These are phyloP conservation scores for Yponomeuta malinellus DNA, from an alignment of 2,888 invertebrate genomes.

Conservation along the genomic window DNA sequence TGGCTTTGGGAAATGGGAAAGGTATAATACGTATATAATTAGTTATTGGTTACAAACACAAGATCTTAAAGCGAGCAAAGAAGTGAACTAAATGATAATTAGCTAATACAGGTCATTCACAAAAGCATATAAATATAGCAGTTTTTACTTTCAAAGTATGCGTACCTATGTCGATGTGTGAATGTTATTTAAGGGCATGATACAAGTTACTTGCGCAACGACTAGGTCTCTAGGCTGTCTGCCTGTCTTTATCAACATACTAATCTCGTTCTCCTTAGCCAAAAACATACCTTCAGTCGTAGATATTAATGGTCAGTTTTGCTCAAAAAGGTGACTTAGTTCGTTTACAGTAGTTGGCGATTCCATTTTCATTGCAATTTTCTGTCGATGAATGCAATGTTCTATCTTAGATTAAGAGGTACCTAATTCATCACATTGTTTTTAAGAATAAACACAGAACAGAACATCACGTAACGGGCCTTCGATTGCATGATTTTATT, in stretches of 20 bases:
- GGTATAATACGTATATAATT: no score
- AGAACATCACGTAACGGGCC: no score
- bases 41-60: no score
- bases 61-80: no score
- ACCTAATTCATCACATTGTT: no score
- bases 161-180: background rate
- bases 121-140: background rate
- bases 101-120: background rate
- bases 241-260: background rate
- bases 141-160: background rate
- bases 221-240: background rate
- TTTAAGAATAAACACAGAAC: no score
- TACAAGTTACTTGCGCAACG: background rate
- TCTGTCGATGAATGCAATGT: background rate
- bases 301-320: background rate
- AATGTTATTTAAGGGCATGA: background rate
- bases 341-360: background rate
- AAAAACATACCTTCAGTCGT: background rate
- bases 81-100: no score
- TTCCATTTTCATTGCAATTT: background rate
- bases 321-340: background rate
- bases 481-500: no score
- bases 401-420: no score
- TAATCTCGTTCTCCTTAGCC: background rate
- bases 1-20: no score